Evolutionary conservation across 2,888 invertebrate species (phyloP).

Genomic region (Podabrus alpinus): DNA sequence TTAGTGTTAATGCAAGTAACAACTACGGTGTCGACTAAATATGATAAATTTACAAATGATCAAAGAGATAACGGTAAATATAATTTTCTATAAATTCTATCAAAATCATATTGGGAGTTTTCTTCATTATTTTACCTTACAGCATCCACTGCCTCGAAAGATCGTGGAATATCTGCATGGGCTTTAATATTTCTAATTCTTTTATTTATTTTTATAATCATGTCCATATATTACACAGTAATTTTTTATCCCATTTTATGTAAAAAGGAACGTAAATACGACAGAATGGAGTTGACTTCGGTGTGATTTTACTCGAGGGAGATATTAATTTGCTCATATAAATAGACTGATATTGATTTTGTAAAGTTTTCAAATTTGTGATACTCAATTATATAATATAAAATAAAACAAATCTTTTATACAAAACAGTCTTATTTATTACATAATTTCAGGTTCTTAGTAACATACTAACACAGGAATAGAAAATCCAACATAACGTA

Average conservation of each 20-base stretch:
- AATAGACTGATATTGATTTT: conserved; percentile 11
- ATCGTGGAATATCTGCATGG: conserved; percentile 67
- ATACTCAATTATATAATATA: conserved; percentile 7
- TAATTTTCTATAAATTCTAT: background rate
- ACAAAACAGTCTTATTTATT: conserved; percentile 16
- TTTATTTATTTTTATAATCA: conserved; percentile 58
- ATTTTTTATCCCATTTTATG: conserved; percentile 70
- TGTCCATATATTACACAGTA: conserved; percentile 66
- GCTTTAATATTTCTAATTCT: conserved; percentile 64
- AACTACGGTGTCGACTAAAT: background rate
- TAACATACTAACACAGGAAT: background rate
- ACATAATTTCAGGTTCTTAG: background rate
- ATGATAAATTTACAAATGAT: background rate
- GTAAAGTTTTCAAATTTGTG: conserved; percentile 5
- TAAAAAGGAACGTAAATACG: conserved; percentile 61
- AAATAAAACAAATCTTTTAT: conserved; percentile 13
- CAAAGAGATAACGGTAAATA: background rate
- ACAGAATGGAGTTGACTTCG: conserved; percentile 60
- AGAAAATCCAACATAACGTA: conserved; percentile 4
- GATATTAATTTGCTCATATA: background rate
- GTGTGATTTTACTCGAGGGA: conserved; percentile 37
- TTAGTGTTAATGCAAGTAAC: background rate
- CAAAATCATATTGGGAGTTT: background rate
- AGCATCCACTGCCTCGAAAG: conserved; percentile 34
- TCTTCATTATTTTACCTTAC: background rate